These are phyloP conservation scores for Molossus alvarezi DNA, from an alignment of 2,797 vertebrate species.

Conservation along the genomic window DNA sequence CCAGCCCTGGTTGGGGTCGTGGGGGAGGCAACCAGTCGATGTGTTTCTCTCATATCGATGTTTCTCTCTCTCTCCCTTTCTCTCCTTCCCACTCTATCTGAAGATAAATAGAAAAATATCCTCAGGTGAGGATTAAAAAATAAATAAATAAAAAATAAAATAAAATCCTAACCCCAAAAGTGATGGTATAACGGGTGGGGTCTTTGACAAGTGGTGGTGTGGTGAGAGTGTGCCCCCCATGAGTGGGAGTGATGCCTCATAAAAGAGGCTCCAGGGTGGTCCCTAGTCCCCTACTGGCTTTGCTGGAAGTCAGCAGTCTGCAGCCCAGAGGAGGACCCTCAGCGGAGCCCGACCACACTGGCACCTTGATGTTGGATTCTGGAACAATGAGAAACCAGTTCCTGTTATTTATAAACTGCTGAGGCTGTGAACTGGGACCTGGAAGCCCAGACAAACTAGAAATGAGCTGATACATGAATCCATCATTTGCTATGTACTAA, in stretches of 20 bases:
- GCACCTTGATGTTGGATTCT: not conserved
- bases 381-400: not conserved
- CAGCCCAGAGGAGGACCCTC: not conserved
- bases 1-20: no score
- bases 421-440: not conserved
- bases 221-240: accelerated
- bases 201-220: not conserved
- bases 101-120: no score
- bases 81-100: no score
- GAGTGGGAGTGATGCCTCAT: no score
- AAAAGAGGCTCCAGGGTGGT: no score
- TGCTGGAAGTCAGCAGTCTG: no score
- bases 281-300: not conserved
- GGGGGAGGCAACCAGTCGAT: no score
- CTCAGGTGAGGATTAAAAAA: no score
- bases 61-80: no score
- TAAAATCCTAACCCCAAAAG: not conserved
- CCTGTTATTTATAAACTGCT: not conserved
- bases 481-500: not conserved
- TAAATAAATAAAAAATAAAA: no score
- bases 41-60: no score
- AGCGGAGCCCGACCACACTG: accelerated
- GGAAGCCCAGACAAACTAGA: not conserved
- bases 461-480: not conserved
- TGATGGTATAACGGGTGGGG: no score